Conservation (phyloP, 2,888 invertebrate species). For the Eupithecia insigniata region DNA sequence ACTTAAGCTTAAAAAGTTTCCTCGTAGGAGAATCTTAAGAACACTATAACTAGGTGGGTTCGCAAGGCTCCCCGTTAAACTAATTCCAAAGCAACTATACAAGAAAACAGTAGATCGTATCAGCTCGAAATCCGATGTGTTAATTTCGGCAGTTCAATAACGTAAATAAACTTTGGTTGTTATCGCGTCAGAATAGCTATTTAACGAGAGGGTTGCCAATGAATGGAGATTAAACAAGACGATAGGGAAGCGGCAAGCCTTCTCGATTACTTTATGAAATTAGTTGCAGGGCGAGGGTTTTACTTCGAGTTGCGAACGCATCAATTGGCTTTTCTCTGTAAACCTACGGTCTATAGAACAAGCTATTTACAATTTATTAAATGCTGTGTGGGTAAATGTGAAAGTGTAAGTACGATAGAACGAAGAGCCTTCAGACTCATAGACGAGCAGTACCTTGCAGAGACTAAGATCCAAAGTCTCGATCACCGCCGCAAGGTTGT, state of each 20-base stretch:
- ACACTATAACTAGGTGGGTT: not conserved
- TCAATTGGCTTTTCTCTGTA: constrained; percentile 4
- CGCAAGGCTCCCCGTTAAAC: not conserved
- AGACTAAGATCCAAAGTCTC: too few relatives aligned
- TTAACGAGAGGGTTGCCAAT: constrained; percentile 75
- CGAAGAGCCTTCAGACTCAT: too few relatives aligned
- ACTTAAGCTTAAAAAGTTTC: not conserved
- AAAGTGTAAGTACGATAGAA: too few relatives aligned
- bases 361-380: not conserved
- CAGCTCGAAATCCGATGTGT: constrained; percentile 63
- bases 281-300: constrained; percentile 58
- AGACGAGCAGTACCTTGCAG: too few relatives aligned
- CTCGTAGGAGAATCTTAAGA: not conserved
- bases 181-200: constrained; percentile 79
- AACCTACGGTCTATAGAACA: not conserved
- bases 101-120: constrained; percentile 41
- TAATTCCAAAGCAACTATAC: constrained; percentile 12
- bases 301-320: constrained; percentile 18
- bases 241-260: constrained; percentile 70
- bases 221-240: constrained; percentile 79
- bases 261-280: constrained; percentile 77
- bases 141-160: constrained; percentile 68
- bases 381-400: not conserved
- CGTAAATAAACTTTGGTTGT: constrained; percentile 76
- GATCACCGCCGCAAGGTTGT: too few relatives aligned